phyloP scores from a whole-genome alignment of 2,113 vertebrate genomes.

The Euleptes europaea region DNA sequence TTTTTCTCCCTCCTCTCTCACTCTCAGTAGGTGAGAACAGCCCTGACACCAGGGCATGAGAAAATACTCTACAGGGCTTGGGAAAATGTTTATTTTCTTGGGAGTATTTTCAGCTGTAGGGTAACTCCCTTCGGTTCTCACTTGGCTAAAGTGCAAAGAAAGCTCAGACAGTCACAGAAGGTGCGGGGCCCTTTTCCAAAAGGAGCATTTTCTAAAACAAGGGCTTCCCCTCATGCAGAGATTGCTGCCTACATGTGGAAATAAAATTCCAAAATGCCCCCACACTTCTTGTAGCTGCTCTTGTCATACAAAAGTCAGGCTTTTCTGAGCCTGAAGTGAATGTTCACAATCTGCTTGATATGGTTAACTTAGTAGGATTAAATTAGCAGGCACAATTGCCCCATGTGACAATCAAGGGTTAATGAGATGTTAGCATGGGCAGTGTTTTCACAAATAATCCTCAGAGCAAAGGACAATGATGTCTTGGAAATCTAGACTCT shows the following conservation, averaged over 20 bases:
- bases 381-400: too few relatives aligned
- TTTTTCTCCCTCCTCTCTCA: neutral
- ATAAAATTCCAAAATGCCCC: neutral
- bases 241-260: neutral
- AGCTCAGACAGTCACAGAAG: neutral
- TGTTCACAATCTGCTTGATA: neutral
- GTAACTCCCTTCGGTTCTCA: neutral
- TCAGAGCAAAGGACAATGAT: neutral
- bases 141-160: neutral
- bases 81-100: neutral
- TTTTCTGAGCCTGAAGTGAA: neutral
- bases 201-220: conserved; percentile 8
- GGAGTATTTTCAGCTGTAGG: neutral
- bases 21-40: neutral
- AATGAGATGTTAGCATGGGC: neutral
- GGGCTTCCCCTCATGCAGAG: neutral
- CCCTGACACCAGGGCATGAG: conserved; percentile 1
- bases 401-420: neutral
- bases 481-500: neutral
- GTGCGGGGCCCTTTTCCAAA: neutral
- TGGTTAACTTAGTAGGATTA: neutral
- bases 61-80: neutral
- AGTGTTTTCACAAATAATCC: neutral
- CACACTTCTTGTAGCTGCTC: neutral
- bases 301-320: neutral